A percentile compares a stretch with the other conserved stretches of the same genome.
Conservation (phyloP, 2,113 vertebrate genomes). For the Brevimyrus niger region DNA sequence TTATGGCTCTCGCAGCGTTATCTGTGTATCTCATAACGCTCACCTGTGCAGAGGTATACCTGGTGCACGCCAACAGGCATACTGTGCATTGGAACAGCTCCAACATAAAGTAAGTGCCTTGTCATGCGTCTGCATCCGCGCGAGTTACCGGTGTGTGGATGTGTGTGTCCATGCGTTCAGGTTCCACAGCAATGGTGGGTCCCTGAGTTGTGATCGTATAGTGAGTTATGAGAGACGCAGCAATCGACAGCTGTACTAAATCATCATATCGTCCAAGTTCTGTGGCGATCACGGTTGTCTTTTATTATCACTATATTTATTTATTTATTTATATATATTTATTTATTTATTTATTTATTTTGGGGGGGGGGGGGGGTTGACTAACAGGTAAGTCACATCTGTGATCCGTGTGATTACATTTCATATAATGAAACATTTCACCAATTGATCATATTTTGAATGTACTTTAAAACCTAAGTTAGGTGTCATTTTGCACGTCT, state of each 20-base stretch:
- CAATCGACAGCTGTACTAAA: neutral
- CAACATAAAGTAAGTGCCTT: constrained; percentile 81
- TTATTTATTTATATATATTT: neutral
- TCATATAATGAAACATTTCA: neutral
- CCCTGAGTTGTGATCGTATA: neutral
- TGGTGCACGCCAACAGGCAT: constrained; percentile 73
- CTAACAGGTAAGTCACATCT: constrained; percentile 3
- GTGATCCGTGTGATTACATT: neutral
- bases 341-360: neutral
- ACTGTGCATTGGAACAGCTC: constrained; percentile 93
- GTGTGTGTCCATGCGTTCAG: neutral
- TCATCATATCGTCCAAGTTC: neutral
- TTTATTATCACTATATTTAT: neutral
- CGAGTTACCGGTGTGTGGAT: neutral
- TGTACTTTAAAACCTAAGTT: neutral
- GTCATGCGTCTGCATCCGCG: neutral
- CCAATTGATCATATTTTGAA: neutral
- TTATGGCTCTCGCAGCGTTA: constrained; percentile 62
- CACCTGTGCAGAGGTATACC: constrained; percentile 61
- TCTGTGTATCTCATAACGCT: constrained; percentile 61
- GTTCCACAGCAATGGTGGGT: neutral
- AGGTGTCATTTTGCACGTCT: neutral
- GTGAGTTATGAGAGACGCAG: neutral
- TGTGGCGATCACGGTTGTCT: neutral
- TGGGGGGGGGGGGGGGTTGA: neutral